Base-by-base conservation (phyloP, 2,797 vertebrate species). In the Hydrophis major region DNA sequence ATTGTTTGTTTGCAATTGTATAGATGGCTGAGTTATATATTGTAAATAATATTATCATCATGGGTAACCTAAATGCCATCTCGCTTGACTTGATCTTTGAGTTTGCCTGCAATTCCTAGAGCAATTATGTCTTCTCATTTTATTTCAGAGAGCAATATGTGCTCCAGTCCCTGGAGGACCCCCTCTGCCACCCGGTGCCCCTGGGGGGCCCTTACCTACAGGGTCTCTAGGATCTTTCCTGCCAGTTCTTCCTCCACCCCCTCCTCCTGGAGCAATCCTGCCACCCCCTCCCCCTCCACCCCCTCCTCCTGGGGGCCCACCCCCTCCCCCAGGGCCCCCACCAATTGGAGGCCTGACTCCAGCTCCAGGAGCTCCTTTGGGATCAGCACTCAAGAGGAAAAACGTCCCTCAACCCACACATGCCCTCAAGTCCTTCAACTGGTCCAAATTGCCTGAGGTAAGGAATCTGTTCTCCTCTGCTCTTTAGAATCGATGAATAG, bases 371-470 rank as follows among this genome's bases (percentile, higher is more conserved):
- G 98, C 98, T 8, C 99, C 99, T 0, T 22, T 98, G 86, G 98
- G 99, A 25, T 96, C 97, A 0, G 96, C 97, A 53, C 95, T 99
- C 61, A 99, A 99, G 97, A 99, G 97, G 98, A 99, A 99, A 97
- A 99, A 98, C 96, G 99, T 99, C 96, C 99, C 99, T 50, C 99
- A 99, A 96, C 99, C 99, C 0, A 96, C 98, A 0, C 99, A 99
- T 0, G 97, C 99, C 2, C 98, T 99, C 93, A 99, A 99, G 95
- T 99, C 99, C 94, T 99, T 99, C 98, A 99, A 99, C 97, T 99
- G 99, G 99, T 97, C 98, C 93, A 99, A 99, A 97, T 97, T 99
- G 92, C 97, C 99, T 25, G 99, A 99, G 98, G 99, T 99, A 96
- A 98, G 97, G 74, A 0, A 0, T 90, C 20, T 42, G 56, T 90